phyloP scores from a whole-genome alignment of 1,140 invertebrate species.

The Platyscapa corneri region DNA sequence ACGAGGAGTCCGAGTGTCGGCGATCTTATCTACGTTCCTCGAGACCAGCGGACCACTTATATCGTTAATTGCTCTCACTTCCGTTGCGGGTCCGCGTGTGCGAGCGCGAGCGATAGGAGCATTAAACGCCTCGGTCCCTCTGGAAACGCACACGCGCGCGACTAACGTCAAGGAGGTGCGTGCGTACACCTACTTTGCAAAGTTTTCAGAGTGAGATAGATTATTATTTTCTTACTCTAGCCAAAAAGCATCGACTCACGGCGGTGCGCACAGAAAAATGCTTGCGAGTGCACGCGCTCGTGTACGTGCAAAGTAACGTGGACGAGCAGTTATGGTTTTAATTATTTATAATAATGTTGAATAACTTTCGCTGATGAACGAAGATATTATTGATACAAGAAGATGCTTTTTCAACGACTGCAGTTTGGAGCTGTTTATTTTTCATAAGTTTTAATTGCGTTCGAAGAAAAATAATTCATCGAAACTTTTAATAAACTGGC shows the following conservation, averaged over 20 bases:
- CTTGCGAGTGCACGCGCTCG: too few species aligned
- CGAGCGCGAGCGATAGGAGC: conserved; percentile 35
- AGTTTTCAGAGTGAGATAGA: background rate
- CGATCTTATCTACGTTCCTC: conserved; percentile 64
- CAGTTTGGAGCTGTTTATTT: too few species aligned
- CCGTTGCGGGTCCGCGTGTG: conserved; percentile 61
- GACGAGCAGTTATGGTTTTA: too few species aligned
- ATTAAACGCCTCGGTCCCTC: conserved; percentile 33
- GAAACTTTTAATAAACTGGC: too few species aligned
- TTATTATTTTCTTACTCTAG: background rate
- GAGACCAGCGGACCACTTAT: conserved; percentile 74
- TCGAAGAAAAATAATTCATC: too few species aligned
- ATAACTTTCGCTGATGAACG: background rate
- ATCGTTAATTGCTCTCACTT: conserved; percentile 76
- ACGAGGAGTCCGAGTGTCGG: conserved; percentile 28
- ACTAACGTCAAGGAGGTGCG: background rate
- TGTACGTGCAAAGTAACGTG: too few species aligned
- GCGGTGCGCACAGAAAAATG: too few species aligned
- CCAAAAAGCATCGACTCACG: too few species aligned
- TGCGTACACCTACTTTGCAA: background rate
- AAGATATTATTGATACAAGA: background rate
- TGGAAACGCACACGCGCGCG: too few species aligned
- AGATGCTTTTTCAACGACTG: background rate
- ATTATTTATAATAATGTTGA: background rate
- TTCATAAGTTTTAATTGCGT: too few species aligned